Base-by-base conservation (phyloP, 1,140 invertebrate genomes). In the Scaptomyza graminum region DNA sequence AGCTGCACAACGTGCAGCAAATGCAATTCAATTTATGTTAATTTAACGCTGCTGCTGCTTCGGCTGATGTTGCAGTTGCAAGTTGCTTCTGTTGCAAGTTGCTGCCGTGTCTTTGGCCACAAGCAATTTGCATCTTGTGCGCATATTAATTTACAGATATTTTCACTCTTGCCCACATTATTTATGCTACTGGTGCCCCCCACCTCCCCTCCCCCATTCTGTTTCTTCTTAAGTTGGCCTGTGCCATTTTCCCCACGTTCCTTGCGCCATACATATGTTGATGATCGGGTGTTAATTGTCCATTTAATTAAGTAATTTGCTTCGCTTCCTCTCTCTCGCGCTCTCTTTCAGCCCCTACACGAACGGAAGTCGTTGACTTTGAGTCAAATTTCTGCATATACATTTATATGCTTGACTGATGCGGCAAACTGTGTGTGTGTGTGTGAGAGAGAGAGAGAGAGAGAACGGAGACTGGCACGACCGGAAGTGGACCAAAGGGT, bases 1-100 rank as follows among this genome's bases (percentile, higher is more conserved):
- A 82, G 56, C 81, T 68, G 76, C 79, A 68, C 79, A 81, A 87
- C 74, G 74, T 77, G 76, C 74, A 74, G 67, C 82, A 85, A 85
- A 87, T 91, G 90, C 90, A 91, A 91, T 91, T 91, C 90, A 91
- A 91, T 91, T 91, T 90, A 88, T 85, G 82, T 79, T 81, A 87
- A 91, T 91, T 91, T 87, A 90, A 89, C 75, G 72, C 76, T 76
- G 68, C 28, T 61, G 50, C 71, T 68, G 69, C 41, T 39, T 28
- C 39, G 41, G 62, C 49, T 52, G 73, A 50, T 41, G 72, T 13
- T 39, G 67, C 59, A 54, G 66, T 60, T 47, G 67, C 73, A 54
- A 52, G 51, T 59, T 46, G 73, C 63, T 44, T n/a, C 25, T 49
- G 59, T 16, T 73, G 37, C 15, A 34, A 46, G 60, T 37, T 55